phyloP scores from a whole-genome alignment of 2,888 invertebrate genomes.

The Palloptera scutellata region DNA sequence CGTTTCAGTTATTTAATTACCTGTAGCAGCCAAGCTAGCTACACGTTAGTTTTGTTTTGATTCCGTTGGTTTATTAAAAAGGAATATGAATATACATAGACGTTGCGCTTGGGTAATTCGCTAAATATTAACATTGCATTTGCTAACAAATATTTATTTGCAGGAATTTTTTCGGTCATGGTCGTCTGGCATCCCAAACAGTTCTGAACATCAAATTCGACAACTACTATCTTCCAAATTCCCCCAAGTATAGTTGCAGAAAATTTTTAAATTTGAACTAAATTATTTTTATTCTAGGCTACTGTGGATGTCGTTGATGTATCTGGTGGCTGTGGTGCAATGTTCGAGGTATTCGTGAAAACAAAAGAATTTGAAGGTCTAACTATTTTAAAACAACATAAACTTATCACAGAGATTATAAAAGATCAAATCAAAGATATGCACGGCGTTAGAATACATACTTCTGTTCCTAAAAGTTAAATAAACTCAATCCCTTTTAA shows the following conservation, averaged over 20 bases:
- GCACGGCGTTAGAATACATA: slow-evolving; percentile 40
- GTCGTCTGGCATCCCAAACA: slow-evolving; percentile 10
- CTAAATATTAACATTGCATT: no score
- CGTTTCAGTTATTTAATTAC: no score
- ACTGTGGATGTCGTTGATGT: slow-evolving; percentile 37
- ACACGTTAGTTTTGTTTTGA: no score
- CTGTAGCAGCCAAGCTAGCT: no score
- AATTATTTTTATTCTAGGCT: slow-evolving; percentile 26
- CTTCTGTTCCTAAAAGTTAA: slow-evolving; percentile 29
- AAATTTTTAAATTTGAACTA: background rate
- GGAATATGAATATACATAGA: no score
- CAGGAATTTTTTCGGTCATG: slow-evolving; percentile 10
- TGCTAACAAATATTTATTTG: no score
- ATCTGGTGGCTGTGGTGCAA: slow-evolving; percentile 40
- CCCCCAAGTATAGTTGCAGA: slow-evolving; percentile 4
- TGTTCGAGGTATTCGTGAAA: slow-evolving; percentile 40
- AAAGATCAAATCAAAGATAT: slow-evolving; percentile 40
- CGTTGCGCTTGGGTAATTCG: no score
- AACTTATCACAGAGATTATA: slow-evolving; percentile 35
- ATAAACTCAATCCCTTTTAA: no score
- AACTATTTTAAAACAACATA: slow-evolving; percentile 39
- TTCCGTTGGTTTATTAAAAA: no score
- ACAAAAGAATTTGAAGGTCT: slow-evolving; percentile 36
- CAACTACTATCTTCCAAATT: slow-evolving; percentile 18
- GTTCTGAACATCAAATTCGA: slow-evolving; percentile 12